Evolutionary conservation across 2,797 vertebrate genomes (phyloP), one percentile per base, ranked within the genome.

Genomic region (Lacerta viridis): DNA sequence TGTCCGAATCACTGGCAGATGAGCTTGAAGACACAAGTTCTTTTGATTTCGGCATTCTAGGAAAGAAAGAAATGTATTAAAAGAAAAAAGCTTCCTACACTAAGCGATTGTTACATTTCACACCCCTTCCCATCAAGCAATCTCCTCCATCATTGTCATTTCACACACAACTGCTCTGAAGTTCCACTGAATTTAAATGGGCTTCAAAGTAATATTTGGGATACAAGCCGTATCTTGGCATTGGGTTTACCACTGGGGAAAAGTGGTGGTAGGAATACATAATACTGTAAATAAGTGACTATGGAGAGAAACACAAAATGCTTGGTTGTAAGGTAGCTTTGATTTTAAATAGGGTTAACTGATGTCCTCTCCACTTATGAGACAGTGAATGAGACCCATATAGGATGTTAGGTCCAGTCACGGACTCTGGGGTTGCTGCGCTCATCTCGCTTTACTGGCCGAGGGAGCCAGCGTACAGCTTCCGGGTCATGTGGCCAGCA

Each of bases 31-130:
- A 98, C 93, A 99, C 96, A 89, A 99, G 97, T 97, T 99, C 99
- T 98, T 98, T 99, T 96, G 99, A 99, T 92, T 99, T 99, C 41
- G 99, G 99, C 99, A 99, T 99, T 97, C 98, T 99, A 96, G 74
- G 93, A 94, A 88, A 90, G 46, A 85, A 95, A 61, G 88, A 93
- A 36, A 82, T 43, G 93, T 79, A 13, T 11, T 13, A 87, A 92
- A 87, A 92, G 33, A 33, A 33, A 92, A 89, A 3, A 88, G n/a
- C 3, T 66, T 39, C n/a, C 43, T 36, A 50, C 4, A 77, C 55
- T 20, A 39, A 39, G 29, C 1, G 1, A n/a, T 11, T n/a, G 18
- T 75, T 8, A 27, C 3, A 39, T 77, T 59, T 83, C n/a, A 50
- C 41, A 25, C 7, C 27, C 29, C 11, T 15, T 39, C 55, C n/a